Percentiles rank a stretch among this genome's conserved stretches.
These are phyloP conservation scores for Resseliella maxima DNA, from an alignment of 2,888 invertebrate species.

Conservation along the genomic window DNA sequence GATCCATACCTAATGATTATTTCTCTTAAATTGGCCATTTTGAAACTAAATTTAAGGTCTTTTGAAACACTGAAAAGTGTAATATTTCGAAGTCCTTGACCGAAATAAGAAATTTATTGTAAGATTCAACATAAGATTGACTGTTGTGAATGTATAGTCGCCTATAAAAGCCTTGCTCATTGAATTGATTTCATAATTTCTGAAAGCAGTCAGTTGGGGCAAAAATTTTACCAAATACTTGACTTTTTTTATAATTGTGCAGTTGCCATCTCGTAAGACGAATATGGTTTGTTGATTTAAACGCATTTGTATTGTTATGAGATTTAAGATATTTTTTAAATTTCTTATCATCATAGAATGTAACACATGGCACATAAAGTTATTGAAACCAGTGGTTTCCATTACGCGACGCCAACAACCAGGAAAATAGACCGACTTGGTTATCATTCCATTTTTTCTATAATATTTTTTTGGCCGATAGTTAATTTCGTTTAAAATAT, in stretches of 20 bases:
- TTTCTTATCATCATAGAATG: no score
- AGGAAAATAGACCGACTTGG: background rate
- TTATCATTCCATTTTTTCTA: slow-evolving; percentile 18
- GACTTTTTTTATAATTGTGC: no score
- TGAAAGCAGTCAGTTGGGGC: no score
- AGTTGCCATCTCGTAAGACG: no score
- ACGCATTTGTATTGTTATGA: no score
- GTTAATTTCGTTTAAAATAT: slow-evolving; percentile 19
- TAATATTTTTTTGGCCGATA: background rate
- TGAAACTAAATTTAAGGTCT: background rate
- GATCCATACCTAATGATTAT: background rate
- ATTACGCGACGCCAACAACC: background rate
- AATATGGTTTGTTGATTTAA: no score
- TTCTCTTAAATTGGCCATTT: background rate
- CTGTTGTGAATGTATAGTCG: background rate
- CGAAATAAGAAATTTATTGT: background rate
- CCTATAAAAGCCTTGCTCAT: slow-evolving; percentile 8
- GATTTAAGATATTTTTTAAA: no score
- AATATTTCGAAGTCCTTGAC: background rate
- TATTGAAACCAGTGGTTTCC: slow-evolving; percentile 9
- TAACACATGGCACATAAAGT: slow-evolving; percentile 8
- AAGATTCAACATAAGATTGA: background rate
- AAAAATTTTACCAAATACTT: no score
- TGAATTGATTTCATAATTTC: background rate
- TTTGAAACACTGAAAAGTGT: background rate